Percentiles rank a stretch among this genome's conserved stretches.
phyloP scores from a whole-genome alignment of 2,797 vertebrate species.

The Diglossa cyanea region DNA sequence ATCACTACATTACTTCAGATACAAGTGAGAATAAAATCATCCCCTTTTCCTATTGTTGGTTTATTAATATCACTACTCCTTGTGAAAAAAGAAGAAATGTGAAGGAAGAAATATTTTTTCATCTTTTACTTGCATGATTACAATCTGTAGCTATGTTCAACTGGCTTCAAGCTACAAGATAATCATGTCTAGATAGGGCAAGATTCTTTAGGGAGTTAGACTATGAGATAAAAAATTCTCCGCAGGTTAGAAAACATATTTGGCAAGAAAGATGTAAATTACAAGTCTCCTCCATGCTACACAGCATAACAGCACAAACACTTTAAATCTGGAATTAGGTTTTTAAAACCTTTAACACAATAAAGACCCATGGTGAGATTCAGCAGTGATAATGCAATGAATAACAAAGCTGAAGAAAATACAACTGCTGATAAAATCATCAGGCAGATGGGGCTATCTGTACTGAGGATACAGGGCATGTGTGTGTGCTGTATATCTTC shows the following conservation, averaged over 20 bases:
- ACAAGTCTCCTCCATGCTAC: background rate
- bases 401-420: background rate
- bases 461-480: background rate
- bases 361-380: background rate
- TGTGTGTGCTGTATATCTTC: background rate
- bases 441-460: conserved; percentile 5
- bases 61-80: conserved; percentile 16
- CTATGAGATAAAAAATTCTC: conserved; percentile 13
- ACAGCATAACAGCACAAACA: background rate
- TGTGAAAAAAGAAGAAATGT: conserved; percentile 24
- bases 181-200: conserved; percentile 32
- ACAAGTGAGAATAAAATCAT: conserved; percentile 6
- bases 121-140: conserved; percentile 24
- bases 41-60: conserved; percentile 6
- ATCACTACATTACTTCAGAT: background rate
- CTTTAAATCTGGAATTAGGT: background rate
- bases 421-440: background rate
- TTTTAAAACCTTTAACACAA: conserved; percentile 4
- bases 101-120: background rate
- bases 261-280: conserved; percentile 49
- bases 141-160: background rate
- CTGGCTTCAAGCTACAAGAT: conserved; percentile 38
- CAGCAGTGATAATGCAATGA: background rate
- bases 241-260: conserved; percentile 20
- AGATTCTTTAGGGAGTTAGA: conserved; percentile 21